Evolutionary conservation across 2,113 vertebrate species (phyloP).

Genomic region (Syngnathus typhle): DNA sequence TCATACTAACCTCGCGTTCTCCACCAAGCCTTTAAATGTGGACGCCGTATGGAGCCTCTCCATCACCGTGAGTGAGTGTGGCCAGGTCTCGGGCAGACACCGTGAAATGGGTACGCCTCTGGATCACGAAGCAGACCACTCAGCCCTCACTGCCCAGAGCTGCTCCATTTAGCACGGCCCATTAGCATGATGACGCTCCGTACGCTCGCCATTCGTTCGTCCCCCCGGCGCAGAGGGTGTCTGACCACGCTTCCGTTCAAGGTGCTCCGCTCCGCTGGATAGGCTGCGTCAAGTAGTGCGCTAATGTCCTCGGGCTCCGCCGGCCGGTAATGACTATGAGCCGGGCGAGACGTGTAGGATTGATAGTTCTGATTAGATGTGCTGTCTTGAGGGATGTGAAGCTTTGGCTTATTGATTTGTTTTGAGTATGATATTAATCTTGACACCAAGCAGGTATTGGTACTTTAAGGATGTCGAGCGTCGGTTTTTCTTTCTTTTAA

Average conservation of each 20-base stretch:
- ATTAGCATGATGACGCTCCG: conserved; percentile 68
- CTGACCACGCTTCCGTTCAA: conserved; percentile 53
- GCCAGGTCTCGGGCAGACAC: conserved; percentile 60
- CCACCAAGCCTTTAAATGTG: conserved; percentile 14
- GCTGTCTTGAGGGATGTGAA: conserved; percentile 45
- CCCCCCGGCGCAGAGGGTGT: conserved; percentile 41
- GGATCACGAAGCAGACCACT: conserved; percentile 64
- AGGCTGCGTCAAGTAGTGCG: conserved; percentile 38
- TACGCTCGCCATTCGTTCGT: conserved; percentile 54
- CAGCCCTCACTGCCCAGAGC: conserved; percentile 41
- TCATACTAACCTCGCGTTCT: conserved; percentile 23
- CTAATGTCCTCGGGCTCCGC: conserved; percentile 49
- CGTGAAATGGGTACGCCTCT: conserved; percentile 69
- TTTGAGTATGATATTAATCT: conserved; percentile 51
- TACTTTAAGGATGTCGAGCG: conserved; percentile 15
- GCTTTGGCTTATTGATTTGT: conserved; percentile 63
- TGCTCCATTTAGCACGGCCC: conserved; percentile 69
- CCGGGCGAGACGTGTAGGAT: conserved; percentile 45
- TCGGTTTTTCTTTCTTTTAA: conserved; percentile 35
- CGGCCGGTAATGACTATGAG: conserved; percentile 54
- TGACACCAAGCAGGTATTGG: conserved; percentile 35
- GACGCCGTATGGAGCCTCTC: conserved; percentile 42
- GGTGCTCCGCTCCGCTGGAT: conserved; percentile 50
- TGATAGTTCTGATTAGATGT: conserved; percentile 66
- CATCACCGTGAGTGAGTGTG: conserved; percentile 67